Conservation (phyloP, 2,797 vertebrate genomes). For the Acridotheres tristis region DNA sequence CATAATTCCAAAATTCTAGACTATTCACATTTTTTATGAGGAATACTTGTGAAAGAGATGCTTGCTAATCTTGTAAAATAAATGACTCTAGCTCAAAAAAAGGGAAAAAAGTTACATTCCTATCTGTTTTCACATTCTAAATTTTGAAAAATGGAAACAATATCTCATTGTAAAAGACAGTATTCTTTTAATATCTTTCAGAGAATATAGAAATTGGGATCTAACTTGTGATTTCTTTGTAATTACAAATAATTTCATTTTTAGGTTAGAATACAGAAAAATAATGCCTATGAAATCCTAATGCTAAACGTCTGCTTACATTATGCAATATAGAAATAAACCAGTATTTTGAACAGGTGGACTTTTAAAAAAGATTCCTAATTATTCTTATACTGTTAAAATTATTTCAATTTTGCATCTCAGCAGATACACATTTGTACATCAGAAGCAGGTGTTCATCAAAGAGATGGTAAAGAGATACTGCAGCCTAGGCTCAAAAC, state of each 20-base stretch:
- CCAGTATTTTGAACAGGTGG: slow-evolving; percentile 88
- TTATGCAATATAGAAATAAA: slow-evolving; percentile 39
- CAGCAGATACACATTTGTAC: slow-evolving; percentile 84
- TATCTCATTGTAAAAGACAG: neutral
- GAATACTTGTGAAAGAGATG: neutral
- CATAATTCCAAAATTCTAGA: neutral
- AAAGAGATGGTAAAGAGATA: slow-evolving; percentile 76
- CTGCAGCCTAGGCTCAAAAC: slow-evolving; percentile 74
- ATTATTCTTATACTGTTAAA: slow-evolving; percentile 90
- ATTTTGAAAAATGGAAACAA: neutral
- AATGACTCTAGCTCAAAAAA: neutral
- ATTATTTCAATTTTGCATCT: slow-evolving; percentile 83
- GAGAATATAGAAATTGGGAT: neutral
- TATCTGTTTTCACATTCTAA: neutral
- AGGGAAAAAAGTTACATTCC: neutral
- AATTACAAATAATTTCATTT: neutral
- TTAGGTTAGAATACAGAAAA: slow-evolving; percentile 8
- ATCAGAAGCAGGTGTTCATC: slow-evolving; percentile 90
- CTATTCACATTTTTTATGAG: neutral
- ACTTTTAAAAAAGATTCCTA: slow-evolving; percentile 84
- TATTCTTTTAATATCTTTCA: neutral
- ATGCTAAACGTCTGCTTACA: neutral
- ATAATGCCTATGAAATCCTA: neutral
- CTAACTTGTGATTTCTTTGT: neutral
- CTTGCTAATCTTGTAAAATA: neutral